phyloP scores from a whole-genome alignment of 2,113 vertebrate genomes.

The Hiodon alosoides region DNA sequence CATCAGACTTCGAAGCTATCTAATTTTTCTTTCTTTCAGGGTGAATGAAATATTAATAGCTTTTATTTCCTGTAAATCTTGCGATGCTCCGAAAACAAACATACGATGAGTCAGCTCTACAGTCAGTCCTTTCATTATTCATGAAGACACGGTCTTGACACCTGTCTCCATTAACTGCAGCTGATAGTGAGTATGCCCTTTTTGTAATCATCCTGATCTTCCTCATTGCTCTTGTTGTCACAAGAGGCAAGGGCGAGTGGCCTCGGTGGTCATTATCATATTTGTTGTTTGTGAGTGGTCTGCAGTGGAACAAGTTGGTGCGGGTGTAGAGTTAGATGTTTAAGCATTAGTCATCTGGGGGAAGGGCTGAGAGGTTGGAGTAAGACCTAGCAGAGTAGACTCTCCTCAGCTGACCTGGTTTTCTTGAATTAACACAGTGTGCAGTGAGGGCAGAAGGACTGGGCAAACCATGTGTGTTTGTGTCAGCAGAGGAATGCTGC shows the following conservation, averaged over 20 bases:
- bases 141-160: slow-evolving; percentile 17
- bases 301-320: background rate
- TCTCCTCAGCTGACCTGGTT: slow-evolving; percentile 11
- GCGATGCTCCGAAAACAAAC: slow-evolving; percentile 21
- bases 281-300: background rate
- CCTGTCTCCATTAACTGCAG: slow-evolving; percentile 1
- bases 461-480: too few species aligned
- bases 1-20: slow-evolving; percentile 20
- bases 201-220: background rate
- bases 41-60: slow-evolving; percentile 37
- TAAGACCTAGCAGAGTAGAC: background rate
- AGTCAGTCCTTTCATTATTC: slow-evolving; percentile 23
- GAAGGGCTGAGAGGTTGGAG: background rate
- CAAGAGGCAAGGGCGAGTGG: background rate
- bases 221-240: background rate
- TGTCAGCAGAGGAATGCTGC: background rate
- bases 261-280: too few species aligned
- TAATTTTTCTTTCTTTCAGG: slow-evolving; percentile 21
- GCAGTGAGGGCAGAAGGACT: background rate
- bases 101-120: slow-evolving; percentile 22
- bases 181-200: background rate
- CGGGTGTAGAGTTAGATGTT: background rate
- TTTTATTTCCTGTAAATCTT: slow-evolving; percentile 21
- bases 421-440: slow-evolving; percentile 8
- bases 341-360: background rate